A percentile compares a stretch with the other conserved stretches of the same genome.
Conservation (phyloP, 1,140 invertebrate species). For the Hypothenemus hampei region DNA sequence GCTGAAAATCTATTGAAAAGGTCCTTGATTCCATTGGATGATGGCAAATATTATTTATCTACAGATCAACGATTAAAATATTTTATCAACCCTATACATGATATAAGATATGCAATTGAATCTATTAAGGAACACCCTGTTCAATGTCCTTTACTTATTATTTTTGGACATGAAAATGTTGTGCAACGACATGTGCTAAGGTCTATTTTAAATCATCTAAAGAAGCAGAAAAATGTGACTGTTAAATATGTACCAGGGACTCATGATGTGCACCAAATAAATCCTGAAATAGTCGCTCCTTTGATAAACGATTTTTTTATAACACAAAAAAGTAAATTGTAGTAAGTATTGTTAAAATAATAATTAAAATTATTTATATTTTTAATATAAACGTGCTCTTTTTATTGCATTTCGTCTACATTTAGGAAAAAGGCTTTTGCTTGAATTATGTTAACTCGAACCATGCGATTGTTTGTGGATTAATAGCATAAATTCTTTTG, state of each 20-base stretch:
- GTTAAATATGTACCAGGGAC: conserved; percentile 50
- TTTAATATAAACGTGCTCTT: neutral
- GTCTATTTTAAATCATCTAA: conserved; percentile 12
- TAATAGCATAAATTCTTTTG: no score
- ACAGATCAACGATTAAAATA: conserved; percentile 34
- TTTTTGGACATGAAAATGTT: conserved; percentile 31
- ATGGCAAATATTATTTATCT: conserved; percentile 42
- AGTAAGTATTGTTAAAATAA: no score
- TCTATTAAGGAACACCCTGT: conserved; percentile 34
- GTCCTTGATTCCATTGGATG: conserved; percentile 40
- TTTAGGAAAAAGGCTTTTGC: no score
- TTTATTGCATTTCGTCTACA: no score
- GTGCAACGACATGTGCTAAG: conserved; percentile 4
- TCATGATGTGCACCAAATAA: conserved; percentile 61
- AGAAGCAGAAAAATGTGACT: conserved; percentile 34
- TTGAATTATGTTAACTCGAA: no score
- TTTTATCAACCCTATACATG: conserved; percentile 26
- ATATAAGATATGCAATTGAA: conserved; percentile 35
- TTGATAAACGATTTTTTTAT: conserved; percentile 46
- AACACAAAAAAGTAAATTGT: conserved; percentile 31
- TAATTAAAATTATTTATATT: neutral
- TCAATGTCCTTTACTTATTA: conserved; percentile 40
- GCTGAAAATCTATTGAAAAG: conserved; percentile 50
- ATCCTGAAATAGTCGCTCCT: conserved; percentile 51
- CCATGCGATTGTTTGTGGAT: no score